A percentile compares a stretch with the other conserved stretches of the same genome.
Conservation (phyloP, 2,113 vertebrate species). For the Rhea americana region DNA sequence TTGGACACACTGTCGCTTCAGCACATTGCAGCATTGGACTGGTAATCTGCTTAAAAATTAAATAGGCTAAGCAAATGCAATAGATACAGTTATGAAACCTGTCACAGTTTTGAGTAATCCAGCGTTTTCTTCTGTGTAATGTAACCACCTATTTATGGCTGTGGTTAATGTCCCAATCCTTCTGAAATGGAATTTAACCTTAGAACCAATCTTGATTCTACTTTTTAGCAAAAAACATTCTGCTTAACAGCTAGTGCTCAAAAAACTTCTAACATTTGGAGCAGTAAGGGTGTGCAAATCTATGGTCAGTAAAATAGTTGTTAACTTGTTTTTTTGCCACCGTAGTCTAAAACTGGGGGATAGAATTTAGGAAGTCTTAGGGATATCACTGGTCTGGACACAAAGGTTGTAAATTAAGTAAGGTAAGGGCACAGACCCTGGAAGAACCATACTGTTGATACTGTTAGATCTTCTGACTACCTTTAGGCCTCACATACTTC, state of each 20-base stretch:
- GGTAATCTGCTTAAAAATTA: background rate
- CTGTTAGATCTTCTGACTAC: background rate
- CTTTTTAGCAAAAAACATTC: background rate
- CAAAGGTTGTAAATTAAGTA: background rate
- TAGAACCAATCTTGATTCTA: background rate
- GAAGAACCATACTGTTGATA: background rate
- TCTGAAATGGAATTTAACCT: background rate
- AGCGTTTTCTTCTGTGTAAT: background rate
- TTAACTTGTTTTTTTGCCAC: background rate
- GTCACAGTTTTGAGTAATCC: background rate
- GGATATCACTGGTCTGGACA: background rate
- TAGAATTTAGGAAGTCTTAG: background rate
- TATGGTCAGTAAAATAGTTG: accelerated
- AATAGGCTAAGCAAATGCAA: background rate
- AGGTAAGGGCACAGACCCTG: background rate
- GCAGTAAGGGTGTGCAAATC: background rate
- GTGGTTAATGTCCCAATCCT: background rate
- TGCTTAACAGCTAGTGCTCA: background rate
- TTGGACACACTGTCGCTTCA: background rate
- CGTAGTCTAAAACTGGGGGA: background rate
- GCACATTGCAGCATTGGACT: background rate
- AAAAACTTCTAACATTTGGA: background rate
- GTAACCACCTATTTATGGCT: background rate
- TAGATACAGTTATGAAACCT: background rate
- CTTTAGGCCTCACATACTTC: background rate